phyloP scores from a whole-genome alignment of 2,797 vertebrate species.

The Gobio occitaniae region DNA sequence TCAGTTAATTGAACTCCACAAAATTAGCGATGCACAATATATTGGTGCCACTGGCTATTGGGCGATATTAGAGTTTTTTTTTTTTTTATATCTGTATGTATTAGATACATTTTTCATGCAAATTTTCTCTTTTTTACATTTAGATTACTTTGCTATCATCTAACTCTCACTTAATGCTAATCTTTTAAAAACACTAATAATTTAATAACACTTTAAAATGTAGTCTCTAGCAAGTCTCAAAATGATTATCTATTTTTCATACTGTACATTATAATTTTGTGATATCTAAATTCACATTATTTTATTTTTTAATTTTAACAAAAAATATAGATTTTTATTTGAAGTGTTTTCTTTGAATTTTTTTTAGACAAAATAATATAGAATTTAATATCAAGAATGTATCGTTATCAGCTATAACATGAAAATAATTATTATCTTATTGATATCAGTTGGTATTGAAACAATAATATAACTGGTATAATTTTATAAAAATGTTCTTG shows the following conservation, averaged over 20 bases:
- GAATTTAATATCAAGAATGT: not conserved
- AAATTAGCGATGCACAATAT: not conserved
- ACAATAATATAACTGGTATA: not conserved
- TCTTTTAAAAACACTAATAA: not conserved
- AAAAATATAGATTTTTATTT: not conserved
- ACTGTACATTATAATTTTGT: not conserved
- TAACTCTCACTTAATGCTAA: not conserved
- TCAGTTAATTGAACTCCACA: not conserved
- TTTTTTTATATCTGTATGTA: not conserved
- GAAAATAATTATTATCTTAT: not conserved
- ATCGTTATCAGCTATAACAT: not conserved
- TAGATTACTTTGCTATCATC: not conserved
- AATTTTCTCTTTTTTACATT: not conserved
- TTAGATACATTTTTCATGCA: not conserved
- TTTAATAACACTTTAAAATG: not conserved
- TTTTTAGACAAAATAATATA: not conserved
- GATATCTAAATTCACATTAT: not conserved
- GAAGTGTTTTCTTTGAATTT: not conserved
- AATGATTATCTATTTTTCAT: not conserved
- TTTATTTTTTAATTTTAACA: not conserved
- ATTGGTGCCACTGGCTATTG: not conserved
- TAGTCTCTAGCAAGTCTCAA: not conserved
- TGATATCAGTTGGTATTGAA: not conserved
- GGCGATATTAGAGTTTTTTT: no score
- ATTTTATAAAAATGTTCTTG: not conserved